Evolutionary conservation across 2,888 invertebrate species (phyloP).

Genomic region (Bimastos eiseni): DNA sequence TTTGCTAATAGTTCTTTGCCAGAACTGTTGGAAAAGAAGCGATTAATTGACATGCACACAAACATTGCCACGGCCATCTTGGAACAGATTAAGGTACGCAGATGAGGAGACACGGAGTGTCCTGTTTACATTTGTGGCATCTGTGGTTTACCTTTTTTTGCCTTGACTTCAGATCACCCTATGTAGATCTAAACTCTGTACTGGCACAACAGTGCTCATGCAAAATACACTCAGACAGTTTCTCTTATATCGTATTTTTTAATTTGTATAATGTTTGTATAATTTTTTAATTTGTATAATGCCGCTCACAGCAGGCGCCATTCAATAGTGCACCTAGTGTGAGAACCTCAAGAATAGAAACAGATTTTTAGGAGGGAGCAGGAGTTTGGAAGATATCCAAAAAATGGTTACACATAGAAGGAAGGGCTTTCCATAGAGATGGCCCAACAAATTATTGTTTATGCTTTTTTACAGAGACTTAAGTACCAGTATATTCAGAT

Average conservation of each 20-base stretch:
- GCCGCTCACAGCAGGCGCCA: no score
- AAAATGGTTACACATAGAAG: no score
- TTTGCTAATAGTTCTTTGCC: constrained; percentile 73
- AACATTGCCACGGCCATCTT: constrained; percentile 83
- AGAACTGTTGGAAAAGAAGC: constrained; percentile 92
- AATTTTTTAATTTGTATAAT: no score
- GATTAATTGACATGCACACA: constrained; percentile 97
- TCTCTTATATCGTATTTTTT: neutral
- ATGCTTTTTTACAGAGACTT: neutral
- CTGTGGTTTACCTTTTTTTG: neutral
- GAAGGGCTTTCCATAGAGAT: no score
- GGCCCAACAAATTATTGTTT: neutral
- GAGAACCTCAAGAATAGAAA: no score
- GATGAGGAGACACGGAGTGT: neutral
- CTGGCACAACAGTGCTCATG: neutral
- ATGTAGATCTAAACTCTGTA: neutral
- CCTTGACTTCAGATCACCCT: neutral
- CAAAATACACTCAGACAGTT: neutral
- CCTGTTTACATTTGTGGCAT: neutral
- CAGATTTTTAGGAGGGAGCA: no score
- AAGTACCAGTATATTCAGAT: neutral
- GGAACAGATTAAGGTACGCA: constrained; percentile 68
- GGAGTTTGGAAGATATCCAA: no score
- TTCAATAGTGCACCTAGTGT: no score
- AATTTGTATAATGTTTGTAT: no score